Evolutionary conservation across 2,113 vertebrate species (phyloP), one percentile per base, ranked within the genome.

Genomic region (Oncorhynchus tshawytscha): DNA sequence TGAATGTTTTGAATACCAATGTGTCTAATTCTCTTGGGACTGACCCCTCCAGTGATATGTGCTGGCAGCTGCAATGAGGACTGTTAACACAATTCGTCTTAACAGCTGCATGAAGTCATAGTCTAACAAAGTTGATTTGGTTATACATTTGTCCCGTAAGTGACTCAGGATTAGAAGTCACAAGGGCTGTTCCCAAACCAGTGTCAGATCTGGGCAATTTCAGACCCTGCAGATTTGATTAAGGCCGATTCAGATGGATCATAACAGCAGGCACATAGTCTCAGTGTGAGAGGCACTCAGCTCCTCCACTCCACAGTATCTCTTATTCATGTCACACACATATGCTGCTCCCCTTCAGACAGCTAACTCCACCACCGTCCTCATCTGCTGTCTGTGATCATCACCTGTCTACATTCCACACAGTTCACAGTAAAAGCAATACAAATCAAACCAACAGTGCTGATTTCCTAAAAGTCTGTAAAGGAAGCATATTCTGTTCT

Each of bases 71-170:
- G 65, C 12, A 2, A 16, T 67, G 67, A 20, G 5, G 67, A 9
- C 29, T 68, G 31, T 5, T 3, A 39, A 39, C 67, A 45, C 2
- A 34, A 20, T 6, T 20, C 39, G 9, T 4, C 29, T 68, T 39
- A 39, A 34, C 67, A 68, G 29, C 31, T 68, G 67, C 29, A 29
- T 31, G 24, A 67, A 27, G 20, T 67, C 27, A 67, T 27, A 67
- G 15, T 29, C 27, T 67, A 67, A 67, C 65, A 67, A 67, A 29
- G 65, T 67, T 67, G 20, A 67, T 67, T 67, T 67, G 65, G 65
- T 67, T 67, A 31, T 29, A 65, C 22, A 67, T 67, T 24, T 67
- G 25, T 27, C 12, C 27, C 27, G 25, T 67, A 67, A 67, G 65
- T 67, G 65, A 67, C 27, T 67, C 65, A 67, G 65, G 27, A 67